Percentiles rank a stretch among this genome's conserved stretches.
Conservation (phyloP, 2,888 invertebrate genomes). For the Metalampra italica region DNA sequence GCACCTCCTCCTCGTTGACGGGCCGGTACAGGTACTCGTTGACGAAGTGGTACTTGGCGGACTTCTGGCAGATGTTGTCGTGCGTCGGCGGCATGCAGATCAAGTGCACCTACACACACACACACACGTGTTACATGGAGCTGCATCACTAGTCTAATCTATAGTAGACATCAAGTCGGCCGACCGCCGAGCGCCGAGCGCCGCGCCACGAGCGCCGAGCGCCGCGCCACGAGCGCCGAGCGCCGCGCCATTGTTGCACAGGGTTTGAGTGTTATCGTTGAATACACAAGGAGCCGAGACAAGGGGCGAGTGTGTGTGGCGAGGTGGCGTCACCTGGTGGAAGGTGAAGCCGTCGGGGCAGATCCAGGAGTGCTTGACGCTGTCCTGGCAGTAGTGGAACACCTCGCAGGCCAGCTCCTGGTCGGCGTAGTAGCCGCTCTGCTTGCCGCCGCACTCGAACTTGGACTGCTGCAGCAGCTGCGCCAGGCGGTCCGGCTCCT, state of each 20-base stretch:
- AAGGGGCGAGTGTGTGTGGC: no score
- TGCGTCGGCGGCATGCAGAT: constrained; percentile 95
- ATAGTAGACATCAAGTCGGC: background rate
- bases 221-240: background rate
- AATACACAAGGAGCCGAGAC: no score
- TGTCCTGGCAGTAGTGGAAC: constrained; percentile 96
- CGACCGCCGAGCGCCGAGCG: background rate
- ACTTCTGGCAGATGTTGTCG: constrained; percentile 93
- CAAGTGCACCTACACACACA: constrained; percentile 84
- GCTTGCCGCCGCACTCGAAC: constrained; percentile 88
- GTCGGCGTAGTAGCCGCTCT: constrained; percentile 95
- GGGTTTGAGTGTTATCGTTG: no score
- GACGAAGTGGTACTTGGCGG: constrained; percentile 93
- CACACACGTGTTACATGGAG: background rate
- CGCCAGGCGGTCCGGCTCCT: constrained; percentile 91
- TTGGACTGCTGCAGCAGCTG: constrained; percentile 89
- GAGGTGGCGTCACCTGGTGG: constrained; percentile 85
- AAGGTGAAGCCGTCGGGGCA: constrained; percentile 94
- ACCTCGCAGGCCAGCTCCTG: constrained; percentile 93
- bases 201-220: no score
- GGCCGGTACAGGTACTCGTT: constrained; percentile 95
- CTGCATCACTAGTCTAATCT: no score
- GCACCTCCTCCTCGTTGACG: constrained; percentile 89
- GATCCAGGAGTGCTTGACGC: constrained; percentile 94
- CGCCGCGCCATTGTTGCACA: background rate